Conservation (phyloP, 2,888 invertebrate species). For the Xylophagus ater region DNA sequence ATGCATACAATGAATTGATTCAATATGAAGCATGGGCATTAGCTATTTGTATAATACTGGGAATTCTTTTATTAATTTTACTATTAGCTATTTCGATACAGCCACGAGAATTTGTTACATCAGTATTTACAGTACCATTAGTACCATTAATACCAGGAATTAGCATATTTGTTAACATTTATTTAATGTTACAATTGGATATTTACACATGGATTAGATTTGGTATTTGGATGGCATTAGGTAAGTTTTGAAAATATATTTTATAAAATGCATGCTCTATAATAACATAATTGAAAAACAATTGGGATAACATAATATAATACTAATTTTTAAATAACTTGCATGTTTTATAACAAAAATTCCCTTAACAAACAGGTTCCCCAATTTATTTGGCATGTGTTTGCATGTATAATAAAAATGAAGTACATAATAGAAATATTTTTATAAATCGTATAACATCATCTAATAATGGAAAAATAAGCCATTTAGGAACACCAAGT, state of each 20-base stretch:
- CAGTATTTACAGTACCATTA: constrained; percentile 57
- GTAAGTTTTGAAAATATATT: constrained; percentile 43
- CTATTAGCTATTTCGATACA: constrained; percentile 31
- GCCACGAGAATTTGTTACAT: constrained; percentile 27
- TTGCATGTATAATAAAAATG: constrained; percentile 26
- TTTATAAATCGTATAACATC: not conserved
- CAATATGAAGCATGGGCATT: constrained; percentile 28
- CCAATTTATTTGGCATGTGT: constrained; percentile 32
- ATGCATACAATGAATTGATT: constrained; percentile 25
- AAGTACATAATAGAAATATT: constrained; percentile 4
- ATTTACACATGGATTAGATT: constrained; percentile 73
- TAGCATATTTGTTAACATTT: constrained; percentile 73
- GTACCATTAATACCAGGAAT: constrained; percentile 72
- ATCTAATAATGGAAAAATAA: constrained; percentile 5
- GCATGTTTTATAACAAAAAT: not conserved
- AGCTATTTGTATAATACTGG: constrained; percentile 22
- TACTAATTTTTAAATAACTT: too few species aligned
- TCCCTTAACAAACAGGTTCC: constrained; percentile 23
- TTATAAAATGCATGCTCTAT: too few species aligned
- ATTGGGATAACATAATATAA: too few species aligned
- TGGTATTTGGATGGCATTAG: constrained; percentile 68
- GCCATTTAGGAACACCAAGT: too few species aligned
- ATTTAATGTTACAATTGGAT: constrained; percentile 73
- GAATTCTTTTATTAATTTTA: constrained; percentile 22
- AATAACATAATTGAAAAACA: too few species aligned